These are phyloP conservation scores for Crambe crambe DNA, from an alignment of 37 sponge, comb jelly and placozoan genomes.

Conservation along the genomic window DNA sequence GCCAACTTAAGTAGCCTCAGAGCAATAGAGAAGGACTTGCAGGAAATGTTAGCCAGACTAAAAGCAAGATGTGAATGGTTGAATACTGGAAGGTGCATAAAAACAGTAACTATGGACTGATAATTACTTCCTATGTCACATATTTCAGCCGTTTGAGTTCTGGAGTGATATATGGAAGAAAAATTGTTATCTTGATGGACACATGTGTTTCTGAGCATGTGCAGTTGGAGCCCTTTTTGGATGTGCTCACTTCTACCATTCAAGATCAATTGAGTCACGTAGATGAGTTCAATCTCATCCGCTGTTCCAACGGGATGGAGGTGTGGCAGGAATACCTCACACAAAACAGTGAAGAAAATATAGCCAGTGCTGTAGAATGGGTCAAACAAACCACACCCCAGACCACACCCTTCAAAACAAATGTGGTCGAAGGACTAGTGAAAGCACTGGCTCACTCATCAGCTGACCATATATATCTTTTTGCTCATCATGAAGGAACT, in stretches of 20 bases:
- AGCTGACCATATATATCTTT: constrained; percentile 55
- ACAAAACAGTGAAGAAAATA: constrained; percentile 11
- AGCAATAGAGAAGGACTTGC: constrained; percentile 39
- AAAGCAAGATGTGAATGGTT: constrained; percentile 75
- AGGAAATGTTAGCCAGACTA: constrained; percentile 31
- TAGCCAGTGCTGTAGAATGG: constrained; percentile 49
- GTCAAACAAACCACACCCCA: constrained; percentile 30
- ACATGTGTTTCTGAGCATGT: constrained; percentile 13
- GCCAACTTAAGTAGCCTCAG: not conserved
- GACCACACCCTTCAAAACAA: constrained; percentile 19
- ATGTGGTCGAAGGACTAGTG: constrained; percentile 34
- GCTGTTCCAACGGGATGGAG: constrained; percentile 30
- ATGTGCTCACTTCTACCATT: constrained; percentile 13
- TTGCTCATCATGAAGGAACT: constrained; percentile 19
- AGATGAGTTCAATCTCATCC: constrained; percentile 59
- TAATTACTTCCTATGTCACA: not conserved
- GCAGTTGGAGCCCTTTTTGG: constrained; percentile 22
- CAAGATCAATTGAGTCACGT: constrained; percentile 54
- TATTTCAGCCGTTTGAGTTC: constrained; percentile 49
- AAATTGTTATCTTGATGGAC: constrained; percentile 51
- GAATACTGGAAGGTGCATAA: constrained; percentile 63
- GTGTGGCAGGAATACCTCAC: constrained; percentile 30
- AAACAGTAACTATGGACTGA: not conserved
- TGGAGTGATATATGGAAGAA: constrained; percentile 57
- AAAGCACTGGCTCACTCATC: constrained; percentile 16